Percentiles rank a stretch among this genome's conserved stretches.
These are phyloP conservation scores for Urosaurus nigricauda DNA, from an alignment of 2,797 vertebrate species.

Conservation along the genomic window DNA sequence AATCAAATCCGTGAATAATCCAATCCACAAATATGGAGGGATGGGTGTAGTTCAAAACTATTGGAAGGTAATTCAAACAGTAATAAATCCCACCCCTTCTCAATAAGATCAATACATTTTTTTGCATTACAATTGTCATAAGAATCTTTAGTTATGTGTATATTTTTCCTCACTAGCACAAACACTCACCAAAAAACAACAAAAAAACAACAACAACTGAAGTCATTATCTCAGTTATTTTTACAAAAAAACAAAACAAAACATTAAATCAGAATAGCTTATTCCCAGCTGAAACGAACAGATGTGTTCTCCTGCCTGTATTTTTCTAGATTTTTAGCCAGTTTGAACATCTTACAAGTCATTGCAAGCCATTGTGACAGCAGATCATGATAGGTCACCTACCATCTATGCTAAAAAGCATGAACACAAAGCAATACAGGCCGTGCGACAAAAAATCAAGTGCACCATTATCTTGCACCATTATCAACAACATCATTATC, in stretches of 20 bases:
- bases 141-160: too few species aligned
- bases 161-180: background rate
- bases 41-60: background rate
- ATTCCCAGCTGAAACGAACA: slow-evolving; percentile 55
- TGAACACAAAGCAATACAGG: slow-evolving; percentile 47
- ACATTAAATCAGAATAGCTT: background rate
- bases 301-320: slow-evolving; percentile 19
- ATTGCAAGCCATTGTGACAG: slow-evolving; percentile 54
- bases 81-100: background rate
- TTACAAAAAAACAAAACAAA: background rate
- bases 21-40: too few species aligned
- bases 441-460: slow-evolving; percentile 21
- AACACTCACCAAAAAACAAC: background rate
- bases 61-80: background rate
- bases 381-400: slow-evolving; percentile 44
- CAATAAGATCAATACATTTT: background rate
- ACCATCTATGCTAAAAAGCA: slow-evolving; percentile 9
- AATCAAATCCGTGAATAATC: too few species aligned
- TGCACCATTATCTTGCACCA: too few species aligned
- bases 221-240: background rate
- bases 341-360: slow-evolving; percentile 27
- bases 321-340: slow-evolving; percentile 43
- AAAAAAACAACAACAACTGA: too few species aligned
- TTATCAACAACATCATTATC: slow-evolving; percentile 57
- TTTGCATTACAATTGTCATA: background rate